Percentiles rank a stretch among this genome's conserved stretches.
Conservation (phyloP, 2,888 invertebrate species). For the Tromatobia lineatoria region DNA sequence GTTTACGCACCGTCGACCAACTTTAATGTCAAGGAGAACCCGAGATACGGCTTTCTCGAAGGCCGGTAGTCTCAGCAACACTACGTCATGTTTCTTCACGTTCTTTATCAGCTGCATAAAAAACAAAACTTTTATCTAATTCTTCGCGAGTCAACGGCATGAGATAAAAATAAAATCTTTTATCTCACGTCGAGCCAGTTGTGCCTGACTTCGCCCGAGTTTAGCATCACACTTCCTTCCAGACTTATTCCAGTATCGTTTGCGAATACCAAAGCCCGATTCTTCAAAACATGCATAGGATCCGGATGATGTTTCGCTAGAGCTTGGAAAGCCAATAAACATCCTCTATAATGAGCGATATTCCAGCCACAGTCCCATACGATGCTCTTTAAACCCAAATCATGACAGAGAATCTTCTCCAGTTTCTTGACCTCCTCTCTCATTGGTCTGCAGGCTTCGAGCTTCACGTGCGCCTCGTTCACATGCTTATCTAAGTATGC, state of each 20-base stretch:
- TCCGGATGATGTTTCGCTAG: slow-evolving; percentile 91
- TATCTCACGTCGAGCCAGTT: slow-evolving; percentile 96
- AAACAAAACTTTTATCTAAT: slow-evolving; percentile 30
- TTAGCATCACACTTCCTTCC: slow-evolving; percentile 95
- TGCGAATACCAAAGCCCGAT: slow-evolving; percentile 93
- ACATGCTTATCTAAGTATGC: slow-evolving; percentile 92
- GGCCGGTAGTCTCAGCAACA: slow-evolving; percentile 91
- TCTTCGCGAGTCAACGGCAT: slow-evolving; percentile 10
- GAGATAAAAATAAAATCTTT: slow-evolving; percentile 26
- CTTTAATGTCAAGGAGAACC: slow-evolving; percentile 93
- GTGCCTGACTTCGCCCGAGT: slow-evolving; percentile 96
- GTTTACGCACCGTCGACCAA: slow-evolving; percentile 91
- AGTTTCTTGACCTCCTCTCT: slow-evolving; percentile 92
- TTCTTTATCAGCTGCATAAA: slow-evolving; percentile 92
- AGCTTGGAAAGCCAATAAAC: slow-evolving; percentile 93
- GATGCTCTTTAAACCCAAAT: slow-evolving; percentile 88
- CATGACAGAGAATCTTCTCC: slow-evolving; percentile 87
- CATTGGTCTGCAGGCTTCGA: slow-evolving; percentile 89
- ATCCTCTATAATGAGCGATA: slow-evolving; percentile 95
- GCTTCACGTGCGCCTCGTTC: slow-evolving; percentile 89
- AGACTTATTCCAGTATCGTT: slow-evolving; percentile 96
- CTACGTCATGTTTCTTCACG: slow-evolving; percentile 91
- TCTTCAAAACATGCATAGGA: slow-evolving; percentile 89
- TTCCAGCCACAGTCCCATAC: slow-evolving; percentile 96
- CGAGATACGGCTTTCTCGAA: slow-evolving; percentile 95